Evolutionary conservation across 2,113 vertebrate species (phyloP).

Genomic region (Pelusios castaneus): DNA sequence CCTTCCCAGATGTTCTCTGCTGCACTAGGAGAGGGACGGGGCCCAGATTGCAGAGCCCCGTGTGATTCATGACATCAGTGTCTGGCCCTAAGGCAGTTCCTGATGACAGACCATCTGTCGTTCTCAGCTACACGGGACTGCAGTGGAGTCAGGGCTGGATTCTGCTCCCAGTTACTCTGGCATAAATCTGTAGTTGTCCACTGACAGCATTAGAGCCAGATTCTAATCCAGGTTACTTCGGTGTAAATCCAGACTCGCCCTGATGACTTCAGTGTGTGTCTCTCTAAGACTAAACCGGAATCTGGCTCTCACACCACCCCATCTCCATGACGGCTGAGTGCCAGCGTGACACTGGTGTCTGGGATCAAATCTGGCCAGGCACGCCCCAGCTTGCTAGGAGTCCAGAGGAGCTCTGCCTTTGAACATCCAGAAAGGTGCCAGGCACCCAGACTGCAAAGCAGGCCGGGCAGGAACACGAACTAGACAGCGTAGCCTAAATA

Average conservation of each 20-base stretch:
- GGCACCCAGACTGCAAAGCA: too few species aligned
- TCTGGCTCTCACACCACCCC: too few species aligned
- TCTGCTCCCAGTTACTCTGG: background rate
- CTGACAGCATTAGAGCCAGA: background rate
- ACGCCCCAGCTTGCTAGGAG: background rate
- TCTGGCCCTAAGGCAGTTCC: too few species aligned
- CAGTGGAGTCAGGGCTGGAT: background rate
- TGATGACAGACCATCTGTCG: background rate
- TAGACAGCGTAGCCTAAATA: background rate
- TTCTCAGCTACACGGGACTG: background rate
- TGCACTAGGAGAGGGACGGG: background rate
- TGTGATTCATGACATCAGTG: too few species aligned
- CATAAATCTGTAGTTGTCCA: background rate
- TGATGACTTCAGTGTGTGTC: background rate
- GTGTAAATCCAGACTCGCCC: background rate
- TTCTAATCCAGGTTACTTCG: background rate
- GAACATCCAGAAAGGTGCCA: background rate
- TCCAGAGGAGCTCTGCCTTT: background rate
- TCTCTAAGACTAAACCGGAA: background rate
- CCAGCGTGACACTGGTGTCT: background rate
- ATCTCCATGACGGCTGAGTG: too few species aligned
- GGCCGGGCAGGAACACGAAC: background rate
- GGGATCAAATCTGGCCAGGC: background rate
- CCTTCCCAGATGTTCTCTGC: background rate
- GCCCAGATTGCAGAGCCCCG: background rate